These are phyloP conservation scores for Tursiops truncatus DNA, from an alignment of 2,113 vertebrate genomes.

Conservation along the genomic window DNA sequence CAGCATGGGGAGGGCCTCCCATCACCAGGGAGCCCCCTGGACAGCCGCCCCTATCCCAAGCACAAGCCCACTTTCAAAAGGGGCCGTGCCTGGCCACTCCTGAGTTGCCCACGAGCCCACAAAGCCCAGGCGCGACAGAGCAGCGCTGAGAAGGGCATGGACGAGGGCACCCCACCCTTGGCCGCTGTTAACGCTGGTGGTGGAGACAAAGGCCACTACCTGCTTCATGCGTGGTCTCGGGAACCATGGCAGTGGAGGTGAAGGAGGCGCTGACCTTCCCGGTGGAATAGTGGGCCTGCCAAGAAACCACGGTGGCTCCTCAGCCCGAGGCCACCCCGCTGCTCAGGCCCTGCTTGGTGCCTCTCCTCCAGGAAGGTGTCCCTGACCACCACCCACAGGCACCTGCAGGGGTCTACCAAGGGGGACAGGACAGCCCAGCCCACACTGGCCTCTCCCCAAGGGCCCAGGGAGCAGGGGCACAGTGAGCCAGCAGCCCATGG, in stretches of 20 bases:
- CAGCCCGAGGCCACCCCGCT: background rate
- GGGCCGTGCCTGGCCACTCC: fast-evolving
- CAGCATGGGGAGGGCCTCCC: no score
- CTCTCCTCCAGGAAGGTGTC: background rate
- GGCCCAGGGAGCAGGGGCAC: background rate
- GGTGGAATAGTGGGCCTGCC: slow-evolving; percentile 97
- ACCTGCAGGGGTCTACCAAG: background rate
- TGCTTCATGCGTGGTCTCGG: slow-evolving; percentile 94
- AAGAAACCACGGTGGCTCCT: background rate
- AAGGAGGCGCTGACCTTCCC: slow-evolving; percentile 96
- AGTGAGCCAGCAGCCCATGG: fast-evolving
- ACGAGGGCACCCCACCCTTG: fast-evolving
- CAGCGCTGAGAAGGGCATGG: fast-evolving
- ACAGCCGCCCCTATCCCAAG: background rate
- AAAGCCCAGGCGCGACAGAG: fast-evolving
- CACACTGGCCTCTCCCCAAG: background rate
- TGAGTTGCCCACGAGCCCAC: no score
- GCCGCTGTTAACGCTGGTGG: background rate
- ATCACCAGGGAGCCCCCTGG: fast-evolving
- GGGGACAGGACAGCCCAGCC: background rate
- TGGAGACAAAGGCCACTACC: slow-evolving; percentile 78
- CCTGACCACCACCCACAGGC: background rate
- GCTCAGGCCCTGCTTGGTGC: fast-evolving
- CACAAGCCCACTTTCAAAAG: background rate
- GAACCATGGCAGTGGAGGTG: slow-evolving; percentile 97